Evolutionary conservation across 1,140 invertebrate species (phyloP).

Genomic region (Drosophila truncata): DNA sequence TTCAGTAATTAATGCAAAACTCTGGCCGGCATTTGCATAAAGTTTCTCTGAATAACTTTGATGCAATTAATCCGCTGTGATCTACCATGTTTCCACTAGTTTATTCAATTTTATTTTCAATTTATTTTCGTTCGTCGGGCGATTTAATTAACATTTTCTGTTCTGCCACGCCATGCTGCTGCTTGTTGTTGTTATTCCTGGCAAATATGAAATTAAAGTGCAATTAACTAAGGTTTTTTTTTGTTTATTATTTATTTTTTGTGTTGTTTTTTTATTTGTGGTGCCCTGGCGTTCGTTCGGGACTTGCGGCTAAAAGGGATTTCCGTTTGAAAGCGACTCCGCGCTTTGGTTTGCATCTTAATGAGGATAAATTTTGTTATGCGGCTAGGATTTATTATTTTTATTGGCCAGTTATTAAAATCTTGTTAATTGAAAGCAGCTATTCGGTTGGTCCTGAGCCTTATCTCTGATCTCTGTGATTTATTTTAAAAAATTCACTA

Average conservation of each 20-base stretch:
- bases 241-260: background rate
- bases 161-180: background rate
- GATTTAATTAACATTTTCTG: conserved; percentile 47
- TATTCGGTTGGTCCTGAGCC: background rate
- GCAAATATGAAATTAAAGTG: conserved; percentile 51
- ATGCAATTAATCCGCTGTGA: conserved; percentile 53
- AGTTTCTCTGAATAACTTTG: conserved; percentile 45
- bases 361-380: conserved; percentile 45
- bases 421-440: conserved; percentile 38
- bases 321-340: conserved; percentile 13
- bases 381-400: background rate
- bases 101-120: conserved; percentile 53
- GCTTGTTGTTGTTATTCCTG: conserved; percentile 25
- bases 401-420: conserved; percentile 36
- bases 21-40: conserved; percentile 53
- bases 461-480: background rate
- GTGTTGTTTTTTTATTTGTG: background rate
- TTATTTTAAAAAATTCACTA: background rate
- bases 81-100: conserved; percentile 32
- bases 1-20: conserved; percentile 41
- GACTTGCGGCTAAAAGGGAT: conserved; percentile 25
- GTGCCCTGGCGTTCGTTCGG: background rate
- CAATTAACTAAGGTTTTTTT: conserved; percentile 35
- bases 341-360: conserved; percentile 31
- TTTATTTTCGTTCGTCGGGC: conserved; percentile 25